Evolutionary conservation across 2,113 vertebrate species (phyloP).

Genomic region (Ahaetulla prasina): DNA sequence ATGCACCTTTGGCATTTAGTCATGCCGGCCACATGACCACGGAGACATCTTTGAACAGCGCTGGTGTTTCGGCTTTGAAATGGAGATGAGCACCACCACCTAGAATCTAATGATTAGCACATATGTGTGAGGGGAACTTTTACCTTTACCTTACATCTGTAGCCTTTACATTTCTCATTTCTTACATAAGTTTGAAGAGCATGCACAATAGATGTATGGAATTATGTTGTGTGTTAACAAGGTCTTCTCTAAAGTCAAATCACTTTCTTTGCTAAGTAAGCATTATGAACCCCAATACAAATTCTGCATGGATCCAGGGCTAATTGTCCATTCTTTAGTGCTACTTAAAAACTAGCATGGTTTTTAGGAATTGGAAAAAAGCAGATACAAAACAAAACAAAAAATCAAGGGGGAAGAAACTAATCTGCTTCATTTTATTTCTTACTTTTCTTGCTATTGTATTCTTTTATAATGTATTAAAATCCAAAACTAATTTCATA

Average conservation of each 20-base stretch:
- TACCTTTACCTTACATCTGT: too few relatives aligned
- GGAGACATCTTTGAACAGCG: too few relatives aligned
- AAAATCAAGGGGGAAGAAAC: background rate
- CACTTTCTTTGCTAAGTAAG: background rate
- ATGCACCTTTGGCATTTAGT: too few relatives aligned
- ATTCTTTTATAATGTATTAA: background rate
- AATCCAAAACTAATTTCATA: constrained; percentile 1
- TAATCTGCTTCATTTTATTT: background rate
- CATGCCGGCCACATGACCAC: too few relatives aligned
- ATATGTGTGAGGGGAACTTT: too few relatives aligned
- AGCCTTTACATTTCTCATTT: background rate
- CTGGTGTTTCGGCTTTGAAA: too few relatives aligned
- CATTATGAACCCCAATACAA: background rate
- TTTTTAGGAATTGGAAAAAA: background rate
- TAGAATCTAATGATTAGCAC: too few relatives aligned
- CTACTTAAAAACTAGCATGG: background rate
- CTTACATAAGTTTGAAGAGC: background rate
- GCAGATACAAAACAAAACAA: background rate
- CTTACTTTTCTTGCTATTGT: background rate
- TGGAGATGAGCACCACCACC: too few relatives aligned
- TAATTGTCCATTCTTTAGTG: background rate
- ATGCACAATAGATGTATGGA: background rate
- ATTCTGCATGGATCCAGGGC: background rate
- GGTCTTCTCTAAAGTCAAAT: background rate
- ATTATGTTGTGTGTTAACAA: background rate